These are phyloP conservation scores for Idris sp. DNA, from an alignment of 1,140 invertebrate genomes.

Conservation along the genomic window DNA sequence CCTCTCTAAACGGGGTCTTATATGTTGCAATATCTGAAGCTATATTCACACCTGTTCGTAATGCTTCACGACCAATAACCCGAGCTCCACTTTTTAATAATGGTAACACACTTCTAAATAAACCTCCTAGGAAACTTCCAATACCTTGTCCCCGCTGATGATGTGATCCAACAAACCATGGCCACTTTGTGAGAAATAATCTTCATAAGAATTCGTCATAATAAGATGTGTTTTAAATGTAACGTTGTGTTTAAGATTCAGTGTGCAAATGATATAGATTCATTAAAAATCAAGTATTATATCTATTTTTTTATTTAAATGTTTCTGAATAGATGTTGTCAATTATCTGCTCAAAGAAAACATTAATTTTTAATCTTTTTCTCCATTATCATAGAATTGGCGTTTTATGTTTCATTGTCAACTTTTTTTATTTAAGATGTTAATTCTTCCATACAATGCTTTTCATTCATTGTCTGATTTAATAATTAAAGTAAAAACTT, in stretches of 20 bases:
- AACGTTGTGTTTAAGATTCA: slow-evolving; percentile 50
- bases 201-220: not conserved
- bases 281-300: slow-evolving; percentile 40
- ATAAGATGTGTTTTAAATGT: slow-evolving; percentile 37
- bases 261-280: slow-evolving; percentile 46
- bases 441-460: no score
- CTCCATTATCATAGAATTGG: no score
- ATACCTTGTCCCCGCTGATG: slow-evolving; percentile 34
- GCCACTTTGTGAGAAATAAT: slow-evolving; percentile 14
- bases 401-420: no score
- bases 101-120: slow-evolving; percentile 47
- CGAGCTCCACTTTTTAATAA: slow-evolving; percentile 27
- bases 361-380: no score
- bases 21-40: not conserved
- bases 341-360: no score
- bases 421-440: no score
- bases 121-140: slow-evolving; percentile 50
- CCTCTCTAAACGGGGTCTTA: slow-evolving; percentile 21
- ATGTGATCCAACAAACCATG: slow-evolving; percentile 16
- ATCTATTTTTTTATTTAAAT: no score
- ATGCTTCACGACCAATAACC: not conserved
- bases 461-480: no score
- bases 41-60: slow-evolving; percentile 31
- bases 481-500: no score
- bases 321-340: no score